These are phyloP conservation scores for Chironex yamaguchii DNA, from an alignment of 30 jellyfish, hydroid and myxozoan genomes.

Conservation along the genomic window DNA sequence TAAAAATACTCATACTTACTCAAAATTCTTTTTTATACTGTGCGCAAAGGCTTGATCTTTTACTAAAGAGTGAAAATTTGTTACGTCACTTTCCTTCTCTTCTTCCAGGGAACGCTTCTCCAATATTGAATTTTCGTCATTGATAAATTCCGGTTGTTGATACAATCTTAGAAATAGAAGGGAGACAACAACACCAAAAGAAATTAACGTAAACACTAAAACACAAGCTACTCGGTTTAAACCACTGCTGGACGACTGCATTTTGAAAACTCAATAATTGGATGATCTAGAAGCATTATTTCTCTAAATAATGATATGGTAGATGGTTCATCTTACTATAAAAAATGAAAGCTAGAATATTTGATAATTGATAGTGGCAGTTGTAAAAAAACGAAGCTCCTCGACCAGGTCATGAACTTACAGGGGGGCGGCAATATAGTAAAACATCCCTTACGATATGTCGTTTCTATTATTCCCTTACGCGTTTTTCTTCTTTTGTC, in stretches of 20 bases:
- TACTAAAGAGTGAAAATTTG: slow-evolving; percentile 78
- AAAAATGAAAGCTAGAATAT: too few species aligned
- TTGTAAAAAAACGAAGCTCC: too few species aligned
- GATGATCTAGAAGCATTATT: too few species aligned
- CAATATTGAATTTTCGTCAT: neutral
- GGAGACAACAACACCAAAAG: neutral
- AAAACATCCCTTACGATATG: too few species aligned
- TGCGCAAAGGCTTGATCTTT: slow-evolving; percentile 82
- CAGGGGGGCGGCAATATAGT: too few species aligned
- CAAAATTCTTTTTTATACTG: slow-evolving; percentile 66
- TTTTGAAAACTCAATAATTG: neutral
- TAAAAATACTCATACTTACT: slow-evolving; percentile 50
- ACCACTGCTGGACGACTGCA: neutral
- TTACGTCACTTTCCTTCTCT: slow-evolving; percentile 56
- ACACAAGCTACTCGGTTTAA: neutral
- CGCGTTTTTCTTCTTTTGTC: too few species aligned
- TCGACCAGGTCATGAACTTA: too few species aligned
- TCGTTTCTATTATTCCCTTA: too few species aligned
- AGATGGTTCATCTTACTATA: too few species aligned
- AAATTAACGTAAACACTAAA: neutral
- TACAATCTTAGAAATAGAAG: neutral
- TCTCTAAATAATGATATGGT: too few species aligned
- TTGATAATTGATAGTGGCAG: too few species aligned
- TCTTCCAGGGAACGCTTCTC: neutral
- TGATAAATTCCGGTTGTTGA: neutral